Base-by-base conservation (phyloP, 1,140 invertebrate species). In the Agrilus planipennis region DNA sequence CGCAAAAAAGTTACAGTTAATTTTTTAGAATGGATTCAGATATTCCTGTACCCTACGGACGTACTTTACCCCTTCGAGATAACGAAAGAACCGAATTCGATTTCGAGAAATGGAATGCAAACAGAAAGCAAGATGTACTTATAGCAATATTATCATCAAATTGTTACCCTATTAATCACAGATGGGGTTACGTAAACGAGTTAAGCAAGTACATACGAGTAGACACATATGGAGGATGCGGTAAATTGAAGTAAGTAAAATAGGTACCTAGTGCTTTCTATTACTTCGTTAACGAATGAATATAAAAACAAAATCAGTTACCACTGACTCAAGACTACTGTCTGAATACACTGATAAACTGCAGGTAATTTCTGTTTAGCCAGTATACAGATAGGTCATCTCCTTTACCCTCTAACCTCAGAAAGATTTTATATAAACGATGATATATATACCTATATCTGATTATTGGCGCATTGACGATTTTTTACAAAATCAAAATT, bases 11-110 rank as follows among this genome's bases (percentile, higher is more conserved):
- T 2, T 35, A 25, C 2, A 15, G 36, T 16, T 25, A 38, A 27
- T 9, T 27, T 22, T 59, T 18, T 51, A 71, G 73, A 49, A 69
- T 63, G 47, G 73, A 81, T 45, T 72, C 79, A 5, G 78, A 82
- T 46, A 63, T 83, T 16, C 77, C 77, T 0, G 71, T 81, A 2
- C 77, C 78, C 2, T 81, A 81, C 48, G 79, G 76, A 6, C 59
- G 75, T 25, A 74, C 71, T 7, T 25, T 76, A 27, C 15, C 47
- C 55, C n/a, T n/a, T n/a, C 21, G 50, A 55, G 14, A 35, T n/a
- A n/a, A 39, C 44, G 0, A 42, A 14, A 27, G 15, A 31, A 39
- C 47, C 32, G 32, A 40, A 45, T 18, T 22, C 57, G 18, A 55
- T 58, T 27, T 60, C 54, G 4, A 38, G 50, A 38, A 58, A 12